Evolutionary conservation across 2,888 invertebrate genomes (phyloP).

Genomic region (Glaucopsyche alexis): DNA sequence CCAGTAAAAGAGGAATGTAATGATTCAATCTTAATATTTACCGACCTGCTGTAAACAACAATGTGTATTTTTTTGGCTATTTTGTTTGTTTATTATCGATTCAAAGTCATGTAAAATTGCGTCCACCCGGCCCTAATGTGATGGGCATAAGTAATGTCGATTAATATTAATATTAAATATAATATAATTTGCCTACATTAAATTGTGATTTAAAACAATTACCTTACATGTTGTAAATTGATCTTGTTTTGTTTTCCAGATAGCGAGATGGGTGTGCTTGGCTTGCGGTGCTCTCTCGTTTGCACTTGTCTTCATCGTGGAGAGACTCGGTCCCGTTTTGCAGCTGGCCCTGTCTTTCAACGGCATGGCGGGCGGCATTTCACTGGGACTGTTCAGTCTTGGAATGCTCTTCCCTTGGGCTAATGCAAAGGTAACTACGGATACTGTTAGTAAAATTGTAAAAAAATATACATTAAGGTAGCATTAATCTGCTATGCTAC

Average conservation of each 20-base stretch:
- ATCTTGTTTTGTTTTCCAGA: conserved; percentile 48
- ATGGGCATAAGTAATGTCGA: too few relatives aligned
- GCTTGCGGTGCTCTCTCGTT: conserved; percentile 88
- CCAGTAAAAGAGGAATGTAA: too few relatives aligned
- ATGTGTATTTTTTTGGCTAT: too few relatives aligned
- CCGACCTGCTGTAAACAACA: too few relatives aligned
- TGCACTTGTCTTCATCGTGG: conserved; percentile 90
- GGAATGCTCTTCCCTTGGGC: conserved; percentile 95
- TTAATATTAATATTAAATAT: too few relatives aligned
- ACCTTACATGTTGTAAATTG: neutral
- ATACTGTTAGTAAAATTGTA: neutral
- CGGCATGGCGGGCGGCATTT: conserved; percentile 93
- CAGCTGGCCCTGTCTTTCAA: conserved; percentile 94
- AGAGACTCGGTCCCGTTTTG: conserved; percentile 91
- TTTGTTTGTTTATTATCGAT: too few relatives aligned
- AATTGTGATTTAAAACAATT: neutral
- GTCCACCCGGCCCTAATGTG: too few relatives aligned
- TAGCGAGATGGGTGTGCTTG: conserved; percentile 82
- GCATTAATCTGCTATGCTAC: neutral
- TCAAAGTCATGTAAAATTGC: too few relatives aligned
- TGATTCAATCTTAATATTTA: too few relatives aligned
- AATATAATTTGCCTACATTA: too few relatives aligned
- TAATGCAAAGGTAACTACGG: conserved; percentile 83
- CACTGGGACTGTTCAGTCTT: conserved; percentile 91
- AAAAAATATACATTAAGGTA: neutral